Base-by-base conservation (phyloP, 2,888 invertebrate genomes). In the Phrixothrix hirtus region DNA sequence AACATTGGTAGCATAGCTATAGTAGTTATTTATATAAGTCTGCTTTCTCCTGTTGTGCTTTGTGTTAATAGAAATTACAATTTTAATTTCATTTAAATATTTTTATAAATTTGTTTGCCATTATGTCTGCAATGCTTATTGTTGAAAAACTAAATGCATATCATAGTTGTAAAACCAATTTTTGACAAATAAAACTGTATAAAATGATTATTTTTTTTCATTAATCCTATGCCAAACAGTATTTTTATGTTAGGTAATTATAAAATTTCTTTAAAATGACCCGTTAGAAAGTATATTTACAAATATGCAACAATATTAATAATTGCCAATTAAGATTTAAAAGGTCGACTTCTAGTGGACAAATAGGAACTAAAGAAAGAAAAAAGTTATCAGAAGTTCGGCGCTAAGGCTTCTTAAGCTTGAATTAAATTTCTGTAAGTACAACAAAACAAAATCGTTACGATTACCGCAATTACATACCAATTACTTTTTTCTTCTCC, bases 151-250 rank as follows among this genome's bases (percentile, higher is more conserved):
- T 83, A 77, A 86, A 88, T 89, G 89, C 89, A 89, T 89, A 89
- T 89, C 89, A 89, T 89, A 89, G 89, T 86, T 89, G 88, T 89
- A 89, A 88, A 85, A 85, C 83, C 83, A 82, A 82, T 53, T 53
- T 21, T 47, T 47, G 43, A 53, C 47, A 47, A 53, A 53, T 47
- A 44, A 51, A 47, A 53, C 37, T 37, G 13, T 46, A 31, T 37
- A 52, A 41, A 46, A 52, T 21, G 11, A 16, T 11, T 25, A 9
- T 21, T 9, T 1, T 5, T 25, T 26, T 34, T 34, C 11, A 11
- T n/a, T 26, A 27, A 27, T 4, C 37, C 17, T 5, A 1, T 35
- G 14, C 2, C 21, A 21, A n/a, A n/a, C n/a, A n/a, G n/a, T n/a
- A n/a, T n/a, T n/a, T n/a, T n/a, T n/a, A n/a, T n/a, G n/a, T n/a